Conservation (phyloP, 2,113 vertebrate species). For the Semicossyphus pulcher region DNA sequence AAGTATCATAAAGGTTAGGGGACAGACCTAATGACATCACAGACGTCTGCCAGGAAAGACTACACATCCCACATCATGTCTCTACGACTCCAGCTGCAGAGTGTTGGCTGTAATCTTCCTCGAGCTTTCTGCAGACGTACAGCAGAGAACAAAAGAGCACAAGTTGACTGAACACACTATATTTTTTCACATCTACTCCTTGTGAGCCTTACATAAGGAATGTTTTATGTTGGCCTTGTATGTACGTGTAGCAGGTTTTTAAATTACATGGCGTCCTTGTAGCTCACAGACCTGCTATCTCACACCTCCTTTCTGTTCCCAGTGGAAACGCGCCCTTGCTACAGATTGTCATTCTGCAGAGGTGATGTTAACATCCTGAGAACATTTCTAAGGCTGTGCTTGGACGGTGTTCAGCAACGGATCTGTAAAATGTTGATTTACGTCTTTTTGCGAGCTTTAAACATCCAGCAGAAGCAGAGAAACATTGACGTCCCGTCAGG, state of each 20-base stretch:
- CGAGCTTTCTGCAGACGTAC: neutral
- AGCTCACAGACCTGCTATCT: neutral
- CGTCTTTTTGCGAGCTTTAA: conserved; percentile 10
- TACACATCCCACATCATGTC: neutral
- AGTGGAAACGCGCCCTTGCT: neutral
- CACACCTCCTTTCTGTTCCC: neutral
- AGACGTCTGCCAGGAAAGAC: neutral
- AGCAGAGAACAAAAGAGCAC: neutral
- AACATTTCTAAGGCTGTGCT: neutral
- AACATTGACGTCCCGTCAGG: neutral
- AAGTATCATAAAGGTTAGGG: neutral
- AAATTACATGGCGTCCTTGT: neutral
- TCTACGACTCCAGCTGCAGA: neutral
- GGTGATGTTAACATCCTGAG: neutral
- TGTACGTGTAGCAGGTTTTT: neutral
- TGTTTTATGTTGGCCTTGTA: neutral
- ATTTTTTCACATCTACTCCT: neutral
- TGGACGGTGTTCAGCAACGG: neutral
- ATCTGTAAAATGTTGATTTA: neutral
- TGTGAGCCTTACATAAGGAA: neutral
- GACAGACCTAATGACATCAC: neutral
- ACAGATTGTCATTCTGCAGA: neutral
- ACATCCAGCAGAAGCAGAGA: conserved; percentile 14
- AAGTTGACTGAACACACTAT: neutral
- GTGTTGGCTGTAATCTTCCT: neutral